phyloP scores from a whole-genome alignment of 2,797 vertebrate genomes.

The Clarias fuscus region DNA sequence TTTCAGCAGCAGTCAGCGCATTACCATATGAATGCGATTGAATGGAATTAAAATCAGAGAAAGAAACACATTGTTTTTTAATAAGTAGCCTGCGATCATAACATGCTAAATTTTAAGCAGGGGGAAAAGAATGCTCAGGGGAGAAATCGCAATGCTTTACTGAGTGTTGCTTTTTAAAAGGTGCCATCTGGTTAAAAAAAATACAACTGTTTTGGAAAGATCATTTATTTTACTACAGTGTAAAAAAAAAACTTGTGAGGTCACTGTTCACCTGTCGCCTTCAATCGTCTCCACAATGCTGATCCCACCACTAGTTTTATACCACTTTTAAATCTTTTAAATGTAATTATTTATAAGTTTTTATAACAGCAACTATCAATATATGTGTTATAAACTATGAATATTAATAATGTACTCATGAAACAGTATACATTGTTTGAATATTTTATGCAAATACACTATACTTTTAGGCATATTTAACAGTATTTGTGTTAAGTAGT shows the following conservation, averaged over 20 bases:
- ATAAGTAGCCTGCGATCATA: constrained; percentile 26
- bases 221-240: no score
- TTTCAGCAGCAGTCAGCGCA: constrained; percentile 33
- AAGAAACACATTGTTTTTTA: constrained; percentile 31
- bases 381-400: neutral
- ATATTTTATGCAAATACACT: neutral
- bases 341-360: no score
- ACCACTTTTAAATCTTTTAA: neutral
- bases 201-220: neutral
- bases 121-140: neutral
- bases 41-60: constrained; percentile 36
- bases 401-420: neutral
- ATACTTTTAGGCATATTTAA: neutral
- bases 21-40: constrained; percentile 42
- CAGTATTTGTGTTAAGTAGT: neutral
- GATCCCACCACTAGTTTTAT: neutral
- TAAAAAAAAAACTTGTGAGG: neutral
- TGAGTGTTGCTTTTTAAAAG: neutral
- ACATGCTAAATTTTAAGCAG: neutral
- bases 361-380: neutral
- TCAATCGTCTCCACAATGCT: neutral
- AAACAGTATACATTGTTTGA: neutral
- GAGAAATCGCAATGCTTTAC: neutral
- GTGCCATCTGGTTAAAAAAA: neutral
- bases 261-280: neutral